phyloP scores from a whole-genome alignment of 2,113 vertebrate species.

The Camelus dromedarius region DNA sequence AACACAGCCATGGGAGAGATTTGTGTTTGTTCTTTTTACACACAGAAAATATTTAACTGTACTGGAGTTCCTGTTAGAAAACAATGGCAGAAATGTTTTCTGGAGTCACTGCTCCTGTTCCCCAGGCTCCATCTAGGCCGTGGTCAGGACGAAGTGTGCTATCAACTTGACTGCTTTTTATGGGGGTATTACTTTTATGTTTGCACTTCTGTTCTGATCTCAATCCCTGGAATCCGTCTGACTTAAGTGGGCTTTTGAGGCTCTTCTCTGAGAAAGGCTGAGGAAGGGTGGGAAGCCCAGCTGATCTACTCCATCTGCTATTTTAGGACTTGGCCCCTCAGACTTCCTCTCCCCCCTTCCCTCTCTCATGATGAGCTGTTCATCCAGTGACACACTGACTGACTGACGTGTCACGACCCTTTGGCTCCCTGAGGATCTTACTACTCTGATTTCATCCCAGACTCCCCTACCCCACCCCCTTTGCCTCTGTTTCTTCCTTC shows the following conservation, averaged over 20 bases:
- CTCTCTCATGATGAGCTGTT: background rate
- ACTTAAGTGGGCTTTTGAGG: background rate
- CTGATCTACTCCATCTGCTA: background rate
- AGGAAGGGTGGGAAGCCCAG: background rate
- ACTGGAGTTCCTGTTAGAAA: slow-evolving; percentile 45
- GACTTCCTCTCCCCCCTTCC: background rate
- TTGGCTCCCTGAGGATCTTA: background rate
- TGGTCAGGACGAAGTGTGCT: background rate
- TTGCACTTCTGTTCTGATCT: background rate
- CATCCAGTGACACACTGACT: background rate
- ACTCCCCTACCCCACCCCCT: background rate
- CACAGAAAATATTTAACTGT: slow-evolving; percentile 54
- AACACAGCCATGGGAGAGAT: slow-evolving; percentile 16
- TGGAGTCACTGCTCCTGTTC: slow-evolving; percentile 1
- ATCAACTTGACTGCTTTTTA: background rate
- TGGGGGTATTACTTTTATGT: background rate
- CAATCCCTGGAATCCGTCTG: slow-evolving; percentile 25
- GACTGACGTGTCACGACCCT: background rate
- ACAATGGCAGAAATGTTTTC: background rate
- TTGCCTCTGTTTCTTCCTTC: background rate
- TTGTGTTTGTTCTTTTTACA: slow-evolving; percentile 34
- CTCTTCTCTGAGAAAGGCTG: background rate
- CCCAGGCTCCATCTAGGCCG: background rate
- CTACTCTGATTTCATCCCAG: background rate
- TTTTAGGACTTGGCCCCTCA: background rate